Conservation (phyloP, 2,113 vertebrate species). For the Cyanoderma ruficeps region DNA sequence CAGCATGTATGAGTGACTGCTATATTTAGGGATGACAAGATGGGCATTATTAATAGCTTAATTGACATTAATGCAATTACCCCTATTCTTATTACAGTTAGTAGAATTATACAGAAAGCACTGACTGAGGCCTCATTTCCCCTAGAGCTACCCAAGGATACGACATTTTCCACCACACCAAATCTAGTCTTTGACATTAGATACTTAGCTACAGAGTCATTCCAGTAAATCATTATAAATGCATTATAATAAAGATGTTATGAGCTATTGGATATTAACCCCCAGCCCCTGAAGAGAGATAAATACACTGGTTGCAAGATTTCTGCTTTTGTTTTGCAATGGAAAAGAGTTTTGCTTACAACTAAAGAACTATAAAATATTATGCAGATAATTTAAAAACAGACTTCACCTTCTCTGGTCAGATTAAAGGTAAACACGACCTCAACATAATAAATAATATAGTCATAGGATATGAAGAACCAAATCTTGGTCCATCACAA, state of each 20-base stretch:
- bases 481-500: not conserved
- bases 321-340: conserved; percentile 68
- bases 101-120: conserved; percentile 76
- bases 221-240: conserved; percentile 85
- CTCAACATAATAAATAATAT: conserved; percentile 12
- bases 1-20: conserved; percentile 65
- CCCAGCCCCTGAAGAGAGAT: conserved; percentile 74
- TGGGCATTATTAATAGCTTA: conserved; percentile 82
- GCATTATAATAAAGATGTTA: conserved; percentile 84
- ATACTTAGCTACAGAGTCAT: conserved; percentile 78
- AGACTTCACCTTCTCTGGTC: conserved; percentile 39
- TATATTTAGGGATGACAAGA: conserved; percentile 77
- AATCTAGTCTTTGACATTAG: conserved; percentile 76
- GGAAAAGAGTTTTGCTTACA: conserved; percentile 51
- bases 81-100: conserved; percentile 77
- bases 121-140: conserved; percentile 71
- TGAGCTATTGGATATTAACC: conserved; percentile 80
- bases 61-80: conserved; percentile 83
- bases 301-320: conserved; percentile 66
- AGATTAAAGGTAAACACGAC: conserved; percentile 57
- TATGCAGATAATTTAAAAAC: conserved; percentile 62
- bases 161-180: conserved; percentile 76
- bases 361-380: conserved; percentile 67
- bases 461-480: not conserved
- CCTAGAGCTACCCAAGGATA: conserved; percentile 78